Conservation (phyloP, 2,797 vertebrate genomes). For the Adelosebastes latens region DNA sequence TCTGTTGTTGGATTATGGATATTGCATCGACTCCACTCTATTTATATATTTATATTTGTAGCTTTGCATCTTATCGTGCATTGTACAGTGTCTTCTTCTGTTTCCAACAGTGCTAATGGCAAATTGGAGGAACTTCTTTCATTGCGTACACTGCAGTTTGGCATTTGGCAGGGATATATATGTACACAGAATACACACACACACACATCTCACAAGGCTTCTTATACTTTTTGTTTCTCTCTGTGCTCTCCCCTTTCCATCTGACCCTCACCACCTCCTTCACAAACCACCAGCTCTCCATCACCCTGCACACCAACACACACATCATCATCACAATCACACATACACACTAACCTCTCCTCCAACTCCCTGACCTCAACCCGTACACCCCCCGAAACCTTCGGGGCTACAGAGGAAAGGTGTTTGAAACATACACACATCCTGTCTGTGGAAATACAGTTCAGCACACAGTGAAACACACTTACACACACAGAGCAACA, state of each 20-base stretch:
- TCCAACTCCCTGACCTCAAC: constrained; percentile 61
- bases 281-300: constrained; percentile 39
- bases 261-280: constrained; percentile 33
- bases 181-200: background rate
- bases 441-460: constrained; percentile 56
- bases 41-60: background rate
- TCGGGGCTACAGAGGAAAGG: constrained; percentile 64
- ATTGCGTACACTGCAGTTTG: background rate
- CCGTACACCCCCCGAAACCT: constrained; percentile 50
- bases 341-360: constrained; percentile 35
- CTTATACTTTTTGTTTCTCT: constrained; percentile 27
- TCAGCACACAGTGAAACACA: constrained; percentile 31
- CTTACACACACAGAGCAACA: constrained; percentile 30
- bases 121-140: constrained; percentile 12
- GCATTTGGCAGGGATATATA: background rate
- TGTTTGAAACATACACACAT: constrained; percentile 72
- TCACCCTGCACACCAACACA: constrained; percentile 13
- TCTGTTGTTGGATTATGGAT: constrained; percentile 57
- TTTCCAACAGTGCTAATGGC: background rate
- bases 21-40: constrained; percentile 17
- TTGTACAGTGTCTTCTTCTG: background rate
- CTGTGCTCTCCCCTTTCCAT: constrained; percentile 32
- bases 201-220: constrained; percentile 8
- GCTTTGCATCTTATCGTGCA: background rate
- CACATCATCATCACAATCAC: constrained; percentile 11